A percentile compares a stretch with the other conserved stretches of the same genome.
Evolutionary conservation across 2,113 vertebrate genomes (phyloP).

Genomic region (Phoxinus phoxinus): DNA sequence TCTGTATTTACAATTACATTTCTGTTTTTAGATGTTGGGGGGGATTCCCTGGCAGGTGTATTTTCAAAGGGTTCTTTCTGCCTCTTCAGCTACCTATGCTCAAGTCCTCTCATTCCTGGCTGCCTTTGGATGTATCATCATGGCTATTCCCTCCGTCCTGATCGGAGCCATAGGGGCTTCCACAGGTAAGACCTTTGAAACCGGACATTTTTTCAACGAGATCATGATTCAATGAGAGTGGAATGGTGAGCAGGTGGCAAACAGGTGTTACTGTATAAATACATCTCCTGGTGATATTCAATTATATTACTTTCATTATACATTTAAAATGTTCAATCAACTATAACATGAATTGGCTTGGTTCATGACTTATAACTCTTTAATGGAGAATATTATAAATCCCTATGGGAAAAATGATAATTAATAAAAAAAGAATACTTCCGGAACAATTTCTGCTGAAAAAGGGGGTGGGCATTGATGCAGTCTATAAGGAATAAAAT

Average conservation of each 20-base stretch:
- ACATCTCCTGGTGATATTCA: no score
- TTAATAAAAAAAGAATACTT: no score
- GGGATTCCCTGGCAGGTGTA: conserved; percentile 99
- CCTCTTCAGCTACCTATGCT: conserved; percentile 96
- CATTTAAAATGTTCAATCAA: no score
- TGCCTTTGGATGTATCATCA: conserved; percentile 93
- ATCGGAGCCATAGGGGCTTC: conserved; percentile 97
- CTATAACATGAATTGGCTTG: no score
- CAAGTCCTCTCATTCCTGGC: conserved; percentile 96
- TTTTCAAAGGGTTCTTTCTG: conserved; percentile 96
- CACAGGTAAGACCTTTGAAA: conserved; percentile 81
- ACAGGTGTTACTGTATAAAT: no score
- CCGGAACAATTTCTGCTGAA: no score
- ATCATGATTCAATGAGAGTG: not conserved
- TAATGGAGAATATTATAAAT: no score
- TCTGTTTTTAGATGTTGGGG: conserved; percentile 86
- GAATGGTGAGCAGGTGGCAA: not conserved
- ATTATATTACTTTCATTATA: no score
- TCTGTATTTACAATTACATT: conserved; percentile 53
- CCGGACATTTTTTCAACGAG: not conserved
- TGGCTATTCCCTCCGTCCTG: conserved; percentile 92
- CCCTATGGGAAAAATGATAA: no score
- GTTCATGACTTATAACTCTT: no score
- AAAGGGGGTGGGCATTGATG: no score
- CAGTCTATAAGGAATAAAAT: no score